A percentile compares a stretch with the other conserved stretches of the same genome.
These are phyloP conservation scores for Pagetopsis macropterus DNA, from an alignment of 2,797 vertebrate genomes.

Conservation along the genomic window DNA sequence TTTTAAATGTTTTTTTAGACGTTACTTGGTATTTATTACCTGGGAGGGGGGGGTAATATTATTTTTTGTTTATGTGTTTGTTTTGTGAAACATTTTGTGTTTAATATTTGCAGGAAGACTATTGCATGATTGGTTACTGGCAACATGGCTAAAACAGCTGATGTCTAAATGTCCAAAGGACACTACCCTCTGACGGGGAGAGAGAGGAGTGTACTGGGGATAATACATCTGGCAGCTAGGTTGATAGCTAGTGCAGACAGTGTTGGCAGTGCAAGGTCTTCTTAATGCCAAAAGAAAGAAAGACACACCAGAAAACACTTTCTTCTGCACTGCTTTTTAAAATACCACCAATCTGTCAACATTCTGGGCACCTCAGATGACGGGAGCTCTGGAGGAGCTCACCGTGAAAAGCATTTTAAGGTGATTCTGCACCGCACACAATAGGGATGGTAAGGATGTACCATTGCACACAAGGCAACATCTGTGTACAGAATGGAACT, in stretches of 20 bases:
- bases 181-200: conserved; percentile 4
- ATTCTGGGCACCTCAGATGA: not conserved
- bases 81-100: too few species aligned
- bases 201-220: not conserved
- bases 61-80: too few species aligned
- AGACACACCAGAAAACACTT: conserved; percentile 30
- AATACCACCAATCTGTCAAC: conserved; percentile 8
- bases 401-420: not conserved
- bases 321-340: conserved; percentile 7
- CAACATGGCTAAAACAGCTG: not conserved
- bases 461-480: conserved; percentile 14
- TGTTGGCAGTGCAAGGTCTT: conserved; percentile 60
- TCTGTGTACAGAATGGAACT: conserved; percentile 19
- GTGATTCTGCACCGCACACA: conserved; percentile 5
- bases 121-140: not conserved
- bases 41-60: too few species aligned
- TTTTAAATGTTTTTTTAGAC: too few species aligned
- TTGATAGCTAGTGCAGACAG: conserved; percentile 41
- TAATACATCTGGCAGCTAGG: conserved; percentile 48
- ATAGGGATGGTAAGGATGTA: not conserved
- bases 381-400: not conserved
- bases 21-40: too few species aligned
- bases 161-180: conserved; percentile 6
- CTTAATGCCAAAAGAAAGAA: conserved; percentile 27
- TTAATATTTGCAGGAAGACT: not conserved